Evolutionary conservation across 2,113 vertebrate genomes (phyloP), one percentile per base, ranked within the genome.

Genomic region (Desmodus rotundus): DNA sequence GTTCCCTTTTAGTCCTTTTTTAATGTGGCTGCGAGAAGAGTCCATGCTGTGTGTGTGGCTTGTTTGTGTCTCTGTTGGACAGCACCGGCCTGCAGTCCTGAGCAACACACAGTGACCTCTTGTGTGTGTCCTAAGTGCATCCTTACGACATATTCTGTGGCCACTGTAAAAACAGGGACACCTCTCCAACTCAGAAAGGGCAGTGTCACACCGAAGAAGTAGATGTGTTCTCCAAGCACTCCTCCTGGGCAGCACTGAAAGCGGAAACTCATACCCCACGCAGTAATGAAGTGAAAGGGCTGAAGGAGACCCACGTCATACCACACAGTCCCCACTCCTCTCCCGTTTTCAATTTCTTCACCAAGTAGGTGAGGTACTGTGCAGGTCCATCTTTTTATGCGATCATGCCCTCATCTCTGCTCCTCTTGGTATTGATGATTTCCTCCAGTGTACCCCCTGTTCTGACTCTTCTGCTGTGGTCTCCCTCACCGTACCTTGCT

Each of bases 261-360:
- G 26, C 70, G 4, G 81, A 77, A 70, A 89, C 14, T 94, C 22
- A 77, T 17, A 43, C 54, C 58, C 13, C 17, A n/a, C 41, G 22
- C n/a, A 89, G 41, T 50, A 89, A n/a, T 70, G 47, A 67, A 94
- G 80, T 45, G 43, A 80, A 89, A 88, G 73, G 91, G 43, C 84
- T 73, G 47, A 61, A 13, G 70, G 68, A 78, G 11, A 87, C 67
- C 56, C 68, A 5, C 14, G 63, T 52, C 45, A 50, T 12, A 45
- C 67, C 20, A 36, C 28, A 82, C 78, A 87, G 33, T 67, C 45
- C 24, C 20, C 41, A 0, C 84, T 89, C 65, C 67, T 73, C 38
- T 67, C 65, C 31, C 56, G 3, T 85, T 85, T 97, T 82, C 13
- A 58, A 2, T 87, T 92, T 77, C 67, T 89, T 91, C 73, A 78